Evolutionary conservation across 2,113 vertebrate species (phyloP).

Genomic region (Tupaia tana): DNA sequence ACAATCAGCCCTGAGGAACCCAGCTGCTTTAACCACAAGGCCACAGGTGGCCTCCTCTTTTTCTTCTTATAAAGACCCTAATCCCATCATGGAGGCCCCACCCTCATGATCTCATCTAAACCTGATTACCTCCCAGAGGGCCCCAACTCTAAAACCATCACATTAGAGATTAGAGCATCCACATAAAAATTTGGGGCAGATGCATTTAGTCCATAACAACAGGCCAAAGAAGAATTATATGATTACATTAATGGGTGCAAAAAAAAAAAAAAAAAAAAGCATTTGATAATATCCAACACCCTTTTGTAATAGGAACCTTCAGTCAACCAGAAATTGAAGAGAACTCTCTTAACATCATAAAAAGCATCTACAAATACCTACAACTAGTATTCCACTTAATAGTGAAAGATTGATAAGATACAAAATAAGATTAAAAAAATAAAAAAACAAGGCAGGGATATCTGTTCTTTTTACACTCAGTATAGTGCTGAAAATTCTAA

Average conservation of each 20-base stretch:
- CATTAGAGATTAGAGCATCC: not conserved
- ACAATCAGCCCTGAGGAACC: too few relatives aligned
- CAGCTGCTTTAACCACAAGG: too few relatives aligned
- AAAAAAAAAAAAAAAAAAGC: not conserved
- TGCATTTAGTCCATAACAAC: not conserved
- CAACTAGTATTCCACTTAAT: not conserved
- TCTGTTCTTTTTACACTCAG: not conserved
- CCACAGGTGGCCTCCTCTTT: too few relatives aligned
- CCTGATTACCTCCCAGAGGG: not conserved
- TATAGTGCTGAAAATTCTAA: not conserved
- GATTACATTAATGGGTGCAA: not conserved
- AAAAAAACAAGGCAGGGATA: not conserved
- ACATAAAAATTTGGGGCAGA: not conserved
- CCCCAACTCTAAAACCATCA: not conserved
- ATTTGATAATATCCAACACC: not conserved
- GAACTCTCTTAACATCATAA: not conserved
- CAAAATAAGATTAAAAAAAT: too few relatives aligned
- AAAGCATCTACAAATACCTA: not conserved
- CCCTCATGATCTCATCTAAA: not conserved
- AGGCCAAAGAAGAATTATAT: not conserved
- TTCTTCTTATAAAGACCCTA: not conserved
- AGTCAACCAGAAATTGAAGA: not conserved
- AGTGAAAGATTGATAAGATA: not conserved
- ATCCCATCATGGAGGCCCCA: not conserved
- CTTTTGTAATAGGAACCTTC: not conserved